These are phyloP conservation scores for Calameuta pallipes DNA, from an alignment of 2,888 invertebrate species.

Conservation along the genomic window DNA sequence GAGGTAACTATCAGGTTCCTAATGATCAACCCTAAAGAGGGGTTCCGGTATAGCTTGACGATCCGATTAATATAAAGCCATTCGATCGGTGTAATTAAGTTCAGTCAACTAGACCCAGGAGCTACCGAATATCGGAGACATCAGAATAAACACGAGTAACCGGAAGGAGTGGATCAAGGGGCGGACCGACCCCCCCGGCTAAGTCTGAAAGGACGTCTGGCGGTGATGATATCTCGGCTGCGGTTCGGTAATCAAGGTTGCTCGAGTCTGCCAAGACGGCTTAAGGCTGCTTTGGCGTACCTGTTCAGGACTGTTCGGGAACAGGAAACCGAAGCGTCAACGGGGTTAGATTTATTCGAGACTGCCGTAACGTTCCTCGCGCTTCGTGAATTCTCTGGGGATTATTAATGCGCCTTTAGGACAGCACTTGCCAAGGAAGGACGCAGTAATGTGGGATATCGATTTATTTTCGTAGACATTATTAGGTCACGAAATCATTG, in stretches of 20 bases:
- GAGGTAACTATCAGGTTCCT: conserved; percentile 30
- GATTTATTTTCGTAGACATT: conserved; percentile 51
- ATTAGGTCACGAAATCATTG: conserved; percentile 56
- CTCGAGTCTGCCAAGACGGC: background rate
- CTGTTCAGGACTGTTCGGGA: background rate
- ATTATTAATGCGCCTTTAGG: conserved; percentile 14
- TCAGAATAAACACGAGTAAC: background rate
- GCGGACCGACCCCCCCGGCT: too few relatives aligned
- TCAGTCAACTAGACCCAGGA: conserved; percentile 39
- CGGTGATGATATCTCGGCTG: background rate
- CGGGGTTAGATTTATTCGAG: background rate
- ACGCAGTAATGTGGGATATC: conserved; percentile 42
- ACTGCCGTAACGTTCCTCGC: background rate
- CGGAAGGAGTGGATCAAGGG: background rate
- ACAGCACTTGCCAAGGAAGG: conserved; percentile 3
- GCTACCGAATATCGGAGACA: conserved; percentile 9
- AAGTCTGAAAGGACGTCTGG: too few relatives aligned
- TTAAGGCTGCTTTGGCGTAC: background rate
- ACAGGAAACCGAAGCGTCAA: background rate
- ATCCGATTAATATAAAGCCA: conserved; percentile 48
- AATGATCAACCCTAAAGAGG: conserved; percentile 41
- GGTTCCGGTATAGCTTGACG: conserved; percentile 38
- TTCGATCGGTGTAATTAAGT: conserved; percentile 46
- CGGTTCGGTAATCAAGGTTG: background rate
- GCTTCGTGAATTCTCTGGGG: conserved; percentile 7